Evolutionary conservation across 2,888 invertebrate species (phyloP), one percentile per base, ranked within the genome.

Genomic region (Andrena haemorrhoa): DNA sequence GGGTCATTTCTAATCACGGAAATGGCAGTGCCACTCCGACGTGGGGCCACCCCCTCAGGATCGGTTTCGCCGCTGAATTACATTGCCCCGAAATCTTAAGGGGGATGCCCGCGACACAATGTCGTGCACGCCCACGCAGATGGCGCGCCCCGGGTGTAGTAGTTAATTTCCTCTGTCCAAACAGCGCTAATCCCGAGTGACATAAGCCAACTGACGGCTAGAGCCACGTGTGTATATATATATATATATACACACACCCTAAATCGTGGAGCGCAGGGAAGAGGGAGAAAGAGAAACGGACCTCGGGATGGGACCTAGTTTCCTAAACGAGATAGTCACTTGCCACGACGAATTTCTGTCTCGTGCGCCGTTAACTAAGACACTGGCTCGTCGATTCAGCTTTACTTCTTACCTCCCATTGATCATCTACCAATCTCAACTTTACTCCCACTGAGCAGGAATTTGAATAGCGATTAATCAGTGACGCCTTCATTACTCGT

Each of bases 161-260:
- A 92, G 93, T 93, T 93, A 93, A 93, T 93, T 93, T 93, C 92
- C 93, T 92, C 92, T 92, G 92, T 93, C 92, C 93, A 93, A 93
- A 93, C 93, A 93, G 92, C 89, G 88, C 91, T 93, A 93, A 93
- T 93, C 92, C 91, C 92, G 91, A 89, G 92, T 92, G 93, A 93
- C 93, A 93, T 90, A 92, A 93, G 92, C 92, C 92, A 92, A 93
- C 92, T 90, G 92, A 93, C 92, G 91, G 85, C 82, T 71, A 79
- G 83, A 86, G 79, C 72, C 60, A 73, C 81, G 83, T n/a, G n/a
- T n/a, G n/a, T n/a, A n/a, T n/a, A n/a, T 82, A 74, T 82, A 82
- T 80, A 83, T 82, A 73, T 82, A 82, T 80, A 80, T 56, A 56
- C 12, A 56, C 53, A 23, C 71, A 82, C 78, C 78, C 88, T 71